These are phyloP conservation scores for Patella vulgata DNA, from an alignment of 1,140 invertebrate species.

Conservation along the genomic window DNA sequence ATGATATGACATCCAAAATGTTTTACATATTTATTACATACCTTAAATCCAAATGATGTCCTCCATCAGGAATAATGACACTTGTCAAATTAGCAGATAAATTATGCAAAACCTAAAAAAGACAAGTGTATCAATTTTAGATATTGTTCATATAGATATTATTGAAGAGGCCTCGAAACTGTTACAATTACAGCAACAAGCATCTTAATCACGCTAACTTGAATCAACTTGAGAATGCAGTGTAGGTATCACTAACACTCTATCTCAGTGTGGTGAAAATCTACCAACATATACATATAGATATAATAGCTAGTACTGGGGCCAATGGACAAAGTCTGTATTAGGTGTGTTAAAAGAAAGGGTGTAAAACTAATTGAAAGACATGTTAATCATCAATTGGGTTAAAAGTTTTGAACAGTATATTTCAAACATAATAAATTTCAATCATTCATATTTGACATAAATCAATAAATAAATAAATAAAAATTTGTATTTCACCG, in stretches of 20 bases:
- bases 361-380: not conserved
- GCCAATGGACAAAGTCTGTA: no score
- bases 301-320: no score
- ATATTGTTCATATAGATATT: not conserved
- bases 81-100: constrained; percentile 67
- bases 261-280: not conserved
- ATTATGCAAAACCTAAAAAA: constrained; percentile 68
- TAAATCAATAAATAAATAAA: not conserved
- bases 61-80: constrained; percentile 47
- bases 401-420: no score
- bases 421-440: no score
- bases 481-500: no score
- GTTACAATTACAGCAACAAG: not conserved
- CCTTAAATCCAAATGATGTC: constrained; percentile 59
- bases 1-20: no score
- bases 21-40: constrained; percentile 14
- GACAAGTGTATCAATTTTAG: not conserved
- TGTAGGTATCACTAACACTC: not conserved
- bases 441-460: not conserved
- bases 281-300: not conserved
- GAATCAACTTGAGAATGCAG: not conserved
- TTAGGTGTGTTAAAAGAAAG: no score
- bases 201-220: not conserved
- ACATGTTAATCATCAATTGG: no score
- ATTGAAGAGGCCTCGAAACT: not conserved